phyloP scores from a whole-genome alignment of 2,888 invertebrate species.

The Chloroclysta siterata region DNA sequence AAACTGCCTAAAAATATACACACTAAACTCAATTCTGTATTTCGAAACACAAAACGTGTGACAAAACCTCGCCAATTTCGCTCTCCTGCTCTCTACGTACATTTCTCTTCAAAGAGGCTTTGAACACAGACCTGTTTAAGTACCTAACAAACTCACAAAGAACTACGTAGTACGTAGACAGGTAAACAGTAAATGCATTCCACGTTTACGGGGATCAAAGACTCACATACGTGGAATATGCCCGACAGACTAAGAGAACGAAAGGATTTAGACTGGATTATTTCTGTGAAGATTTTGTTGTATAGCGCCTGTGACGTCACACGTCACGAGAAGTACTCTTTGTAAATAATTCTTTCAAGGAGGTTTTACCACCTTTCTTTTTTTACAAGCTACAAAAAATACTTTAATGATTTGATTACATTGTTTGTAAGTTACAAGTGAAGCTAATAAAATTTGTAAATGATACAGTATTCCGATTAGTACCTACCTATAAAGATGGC shows the following conservation, averaged over 20 bases:
- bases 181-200: constrained; percentile 19
- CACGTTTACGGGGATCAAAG: constrained; percentile 7
- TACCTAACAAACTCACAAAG: constrained; percentile 19
- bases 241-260: background rate
- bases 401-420: too few species aligned
- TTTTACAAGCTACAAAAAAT: too few species aligned
- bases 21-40: background rate
- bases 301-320: too few species aligned
- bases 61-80: background rate
- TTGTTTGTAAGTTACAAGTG: too few species aligned
- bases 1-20: too few species aligned
- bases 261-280: background rate
- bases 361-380: too few species aligned
- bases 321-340: too few species aligned
- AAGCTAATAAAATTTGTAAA: too few species aligned
- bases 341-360: too few species aligned
- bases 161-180: constrained; percentile 6
- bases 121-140: constrained; percentile 19
- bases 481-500: too few species aligned
- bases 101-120: constrained; percentile 5
- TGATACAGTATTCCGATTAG: too few species aligned
- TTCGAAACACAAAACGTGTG: background rate
- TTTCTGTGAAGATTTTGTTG: too few species aligned
- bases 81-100: background rate
- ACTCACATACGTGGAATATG: background rate